phyloP scores from a whole-genome alignment of 2,113 vertebrate species.

The Hucho hucho region DNA sequence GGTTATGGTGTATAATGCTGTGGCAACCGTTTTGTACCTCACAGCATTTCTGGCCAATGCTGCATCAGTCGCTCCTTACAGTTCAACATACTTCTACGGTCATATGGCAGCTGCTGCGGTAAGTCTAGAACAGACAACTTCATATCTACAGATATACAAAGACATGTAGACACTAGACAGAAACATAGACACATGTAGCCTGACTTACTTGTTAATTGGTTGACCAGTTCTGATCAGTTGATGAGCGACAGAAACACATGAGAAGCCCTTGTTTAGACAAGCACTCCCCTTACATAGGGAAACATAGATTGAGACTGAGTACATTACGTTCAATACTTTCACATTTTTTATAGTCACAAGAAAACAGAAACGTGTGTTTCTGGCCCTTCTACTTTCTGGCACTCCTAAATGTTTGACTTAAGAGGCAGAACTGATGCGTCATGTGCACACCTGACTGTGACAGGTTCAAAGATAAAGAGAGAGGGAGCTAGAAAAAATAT shows the following conservation, averaged over 20 bases:
- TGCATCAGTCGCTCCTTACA: slow-evolving; percentile 40
- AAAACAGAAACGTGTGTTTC: background rate
- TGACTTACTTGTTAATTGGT: background rate
- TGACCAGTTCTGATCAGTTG: background rate
- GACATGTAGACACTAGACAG: slow-evolving; percentile 1
- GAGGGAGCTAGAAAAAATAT: background rate
- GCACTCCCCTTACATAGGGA: too few relatives aligned
- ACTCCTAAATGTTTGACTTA: background rate
- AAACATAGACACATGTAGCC: background rate
- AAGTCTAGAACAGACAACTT: slow-evolving; percentile 55
- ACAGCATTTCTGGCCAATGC: slow-evolving; percentile 81
- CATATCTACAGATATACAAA: slow-evolving; percentile 9
- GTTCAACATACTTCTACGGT: slow-evolving; percentile 41
- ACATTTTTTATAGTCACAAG: background rate
- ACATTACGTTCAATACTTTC: too few relatives aligned
- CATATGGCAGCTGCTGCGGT: slow-evolving; percentile 80
- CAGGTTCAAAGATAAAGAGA: background rate
- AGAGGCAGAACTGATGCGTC: background rate
- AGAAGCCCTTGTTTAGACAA: too few relatives aligned
- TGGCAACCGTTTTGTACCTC: slow-evolving; percentile 78
- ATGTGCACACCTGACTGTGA: background rate
- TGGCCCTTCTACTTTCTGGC: too few relatives aligned
- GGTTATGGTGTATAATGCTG: slow-evolving; percentile 78
- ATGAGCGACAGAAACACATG: too few relatives aligned
- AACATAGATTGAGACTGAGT: too few relatives aligned